phyloP scores from a whole-genome alignment of 2,113 vertebrate genomes.

The Pangasianodon hypophthalmus region DNA sequence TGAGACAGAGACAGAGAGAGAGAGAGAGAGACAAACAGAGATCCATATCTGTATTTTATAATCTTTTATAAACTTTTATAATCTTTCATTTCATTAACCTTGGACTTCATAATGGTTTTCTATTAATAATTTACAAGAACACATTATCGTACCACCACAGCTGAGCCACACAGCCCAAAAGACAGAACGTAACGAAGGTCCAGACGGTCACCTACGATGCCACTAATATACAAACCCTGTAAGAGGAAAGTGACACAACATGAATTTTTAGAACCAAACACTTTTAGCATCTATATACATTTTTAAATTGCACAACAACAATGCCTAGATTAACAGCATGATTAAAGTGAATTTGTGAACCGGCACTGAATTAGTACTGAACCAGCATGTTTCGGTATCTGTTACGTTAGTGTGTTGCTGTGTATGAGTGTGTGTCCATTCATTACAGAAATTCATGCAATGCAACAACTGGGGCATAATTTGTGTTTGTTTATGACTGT shows the following conservation, averaged over 20 bases:
- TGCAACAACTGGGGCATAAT: background rate
- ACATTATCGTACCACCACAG: slow-evolving; percentile 88
- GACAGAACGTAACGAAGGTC: slow-evolving; percentile 91
- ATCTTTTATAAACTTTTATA: background rate
- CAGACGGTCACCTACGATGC: slow-evolving; percentile 86
- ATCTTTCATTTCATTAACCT: background rate
- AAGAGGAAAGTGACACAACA: slow-evolving; percentile 34
- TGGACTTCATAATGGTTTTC: background rate
- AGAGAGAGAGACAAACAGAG: background rate
- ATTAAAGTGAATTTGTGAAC: background rate
- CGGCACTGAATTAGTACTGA: too few species aligned
- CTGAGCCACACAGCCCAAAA: slow-evolving; percentile 93
- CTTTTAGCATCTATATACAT: background rate
- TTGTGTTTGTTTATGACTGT: slow-evolving; percentile 13
- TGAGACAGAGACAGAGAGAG: background rate
- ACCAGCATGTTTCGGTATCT: background rate
- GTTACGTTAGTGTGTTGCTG: background rate
- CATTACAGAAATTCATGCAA: background rate
- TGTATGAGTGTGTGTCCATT: background rate
- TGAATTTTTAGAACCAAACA: background rate
- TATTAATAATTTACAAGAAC: slow-evolving; percentile 9
- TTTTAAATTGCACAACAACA: background rate
- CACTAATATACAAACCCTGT: slow-evolving; percentile 92
- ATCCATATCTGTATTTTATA: background rate
- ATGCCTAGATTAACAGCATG: background rate